phyloP scores from a whole-genome alignment of 2,888 invertebrate genomes.

The Willowsia nigromaculata region DNA sequence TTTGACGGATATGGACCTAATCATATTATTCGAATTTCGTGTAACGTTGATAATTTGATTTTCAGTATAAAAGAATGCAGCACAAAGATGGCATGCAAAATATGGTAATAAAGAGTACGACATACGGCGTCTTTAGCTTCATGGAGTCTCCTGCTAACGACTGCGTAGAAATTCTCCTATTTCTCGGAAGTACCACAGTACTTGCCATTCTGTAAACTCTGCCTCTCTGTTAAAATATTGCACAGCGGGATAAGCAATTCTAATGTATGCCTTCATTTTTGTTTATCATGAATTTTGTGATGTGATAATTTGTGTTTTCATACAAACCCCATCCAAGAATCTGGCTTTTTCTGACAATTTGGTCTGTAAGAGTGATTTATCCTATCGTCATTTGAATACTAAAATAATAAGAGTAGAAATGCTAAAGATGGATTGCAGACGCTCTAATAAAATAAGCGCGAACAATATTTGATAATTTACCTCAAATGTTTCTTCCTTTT shows the following conservation, averaged over 20 bases:
- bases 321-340: slow-evolving; percentile 56
- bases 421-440: too few species aligned
- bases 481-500: too few species aligned
- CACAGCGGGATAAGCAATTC: not conserved
- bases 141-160: not conserved
- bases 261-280: not conserved
- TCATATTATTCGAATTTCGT: not conserved
- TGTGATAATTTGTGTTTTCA: not conserved
- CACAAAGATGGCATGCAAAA: too few species aligned
- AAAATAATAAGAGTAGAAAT: too few species aligned
- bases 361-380: not conserved
- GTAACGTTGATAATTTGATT: not conserved
- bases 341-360: not conserved
- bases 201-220: slow-evolving; percentile 11
- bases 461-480: too few species aligned
- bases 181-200: slow-evolving; percentile 38
- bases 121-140: not conserved
- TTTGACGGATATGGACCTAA: slow-evolving; percentile 4
- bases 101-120: not conserved
- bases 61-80: too few species aligned
- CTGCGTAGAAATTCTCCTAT: not conserved
- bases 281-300: not conserved
- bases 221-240: not conserved
- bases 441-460: too few species aligned
- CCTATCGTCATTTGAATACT: not conserved